Evolutionary conservation across 2,797 vertebrate species (phyloP).

Genomic region (Ceryle rudis): DNA sequence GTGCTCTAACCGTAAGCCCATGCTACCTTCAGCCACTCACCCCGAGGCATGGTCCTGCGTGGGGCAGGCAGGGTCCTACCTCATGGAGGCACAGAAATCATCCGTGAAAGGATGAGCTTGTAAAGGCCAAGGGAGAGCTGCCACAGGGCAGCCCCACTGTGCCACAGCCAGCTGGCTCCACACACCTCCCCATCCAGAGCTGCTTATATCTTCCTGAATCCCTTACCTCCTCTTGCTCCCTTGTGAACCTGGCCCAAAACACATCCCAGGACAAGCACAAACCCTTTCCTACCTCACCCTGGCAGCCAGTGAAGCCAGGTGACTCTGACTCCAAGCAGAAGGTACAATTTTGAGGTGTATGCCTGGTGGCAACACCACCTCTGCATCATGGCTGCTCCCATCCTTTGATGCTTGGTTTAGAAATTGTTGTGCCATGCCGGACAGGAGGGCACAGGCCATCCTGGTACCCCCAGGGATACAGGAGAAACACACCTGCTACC

Average conservation of each 20-base stretch:
- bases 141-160: not conserved
- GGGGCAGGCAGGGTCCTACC: not conserved
- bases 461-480: not conserved
- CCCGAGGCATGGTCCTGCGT: rapidly evolving
- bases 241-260: not conserved
- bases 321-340: not conserved
- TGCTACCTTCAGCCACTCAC: rapidly evolving
- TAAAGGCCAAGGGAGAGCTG: not conserved
- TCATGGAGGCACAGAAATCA: not conserved
- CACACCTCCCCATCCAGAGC: not conserved
- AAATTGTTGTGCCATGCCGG: rapidly evolving
- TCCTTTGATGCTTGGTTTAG: rapidly evolving
- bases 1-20: not conserved
- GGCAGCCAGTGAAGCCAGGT: not conserved
- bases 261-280: not conserved
- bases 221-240: not conserved
- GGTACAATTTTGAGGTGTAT: not conserved
- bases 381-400: not conserved
- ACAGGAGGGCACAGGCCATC: not conserved
- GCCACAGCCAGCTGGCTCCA: not conserved
- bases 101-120: not conserved
- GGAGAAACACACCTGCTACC: not conserved
- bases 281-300: not conserved
- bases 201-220: not conserved
- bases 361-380: rapidly evolving